Percentiles rank a stretch among this genome's conserved stretches.
These are phyloP conservation scores for Desoria tigrina DNA, from an alignment of 2,888 invertebrate species.

Conservation along the genomic window DNA sequence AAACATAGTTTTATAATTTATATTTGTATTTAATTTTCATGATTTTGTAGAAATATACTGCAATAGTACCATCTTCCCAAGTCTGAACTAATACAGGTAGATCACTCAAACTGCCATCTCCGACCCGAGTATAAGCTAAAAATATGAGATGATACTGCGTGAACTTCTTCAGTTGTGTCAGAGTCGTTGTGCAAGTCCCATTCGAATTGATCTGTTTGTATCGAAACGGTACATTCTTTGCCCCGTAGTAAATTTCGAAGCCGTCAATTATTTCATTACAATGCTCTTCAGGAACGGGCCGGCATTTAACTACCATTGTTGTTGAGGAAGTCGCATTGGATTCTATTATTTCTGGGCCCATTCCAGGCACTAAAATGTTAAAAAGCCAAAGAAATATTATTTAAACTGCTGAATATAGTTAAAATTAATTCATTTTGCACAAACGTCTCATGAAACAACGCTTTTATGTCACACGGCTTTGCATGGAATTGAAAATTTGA, in stretches of 20 bases:
- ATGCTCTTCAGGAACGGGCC: slow-evolving; percentile 79
- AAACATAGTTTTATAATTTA: too few species aligned
- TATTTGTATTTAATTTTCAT: too few species aligned
- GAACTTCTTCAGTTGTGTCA: slow-evolving; percentile 83
- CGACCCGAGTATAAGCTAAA: slow-evolving; percentile 88
- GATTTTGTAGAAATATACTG: too few species aligned
- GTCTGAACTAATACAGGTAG: slow-evolving; percentile 84
- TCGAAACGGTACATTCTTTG: slow-evolving; percentile 62
- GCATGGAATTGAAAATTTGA: too few species aligned
- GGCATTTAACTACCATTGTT: slow-evolving; percentile 90
- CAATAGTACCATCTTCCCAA: slow-evolving; percentile 88
- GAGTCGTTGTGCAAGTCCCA: slow-evolving; percentile 78
- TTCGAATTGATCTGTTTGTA: slow-evolving; percentile 82
- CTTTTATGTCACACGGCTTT: too few species aligned
- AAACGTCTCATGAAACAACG: too few species aligned
- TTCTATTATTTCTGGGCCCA: slow-evolving; percentile 78
- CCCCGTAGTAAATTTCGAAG: slow-evolving; percentile 70
- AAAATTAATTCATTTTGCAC: too few species aligned
- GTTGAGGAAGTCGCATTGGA: slow-evolving; percentile 92
- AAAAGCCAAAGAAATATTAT: too few species aligned
- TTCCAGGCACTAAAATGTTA: slow-evolving; percentile 85
- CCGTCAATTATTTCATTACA: slow-evolving; percentile 94
- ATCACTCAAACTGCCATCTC: slow-evolving; percentile 84
- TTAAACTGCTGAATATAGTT: too few species aligned
- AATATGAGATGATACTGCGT: slow-evolving; percentile 85